Conservation (phyloP, 1,140 invertebrate species). For the Nephotettix cincticeps region DNA sequence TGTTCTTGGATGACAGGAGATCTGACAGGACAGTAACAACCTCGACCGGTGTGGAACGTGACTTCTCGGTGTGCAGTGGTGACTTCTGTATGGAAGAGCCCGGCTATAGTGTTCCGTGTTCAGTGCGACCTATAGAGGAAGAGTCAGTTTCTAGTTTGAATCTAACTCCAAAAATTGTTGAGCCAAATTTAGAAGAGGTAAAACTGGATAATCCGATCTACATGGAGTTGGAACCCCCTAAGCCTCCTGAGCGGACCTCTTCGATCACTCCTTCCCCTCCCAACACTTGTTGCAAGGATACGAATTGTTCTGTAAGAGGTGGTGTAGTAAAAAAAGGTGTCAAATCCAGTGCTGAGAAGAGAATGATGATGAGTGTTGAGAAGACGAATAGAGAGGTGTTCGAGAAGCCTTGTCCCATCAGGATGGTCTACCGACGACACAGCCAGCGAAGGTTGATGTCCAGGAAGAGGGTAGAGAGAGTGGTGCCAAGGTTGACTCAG, state of each 20-base stretch:
- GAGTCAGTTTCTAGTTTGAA: not conserved
- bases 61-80: not conserved
- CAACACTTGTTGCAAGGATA: too few relatives aligned
- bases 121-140: not conserved
- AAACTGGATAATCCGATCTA: conserved; percentile 26
- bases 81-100: not conserved
- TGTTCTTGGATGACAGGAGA: not conserved
- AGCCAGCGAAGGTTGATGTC: conserved; percentile 5
- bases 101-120: not conserved
- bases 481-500: conserved; percentile 30
- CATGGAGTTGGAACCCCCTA: conserved; percentile 24
- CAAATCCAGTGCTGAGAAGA: not conserved
- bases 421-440: conserved; percentile 19
- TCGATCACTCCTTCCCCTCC: too few relatives aligned
- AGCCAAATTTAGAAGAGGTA: not conserved
- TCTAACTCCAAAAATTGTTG: too few relatives aligned
- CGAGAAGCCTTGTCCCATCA: conserved; percentile 13
- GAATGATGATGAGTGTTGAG: not conserved
- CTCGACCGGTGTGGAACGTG: not conserved
- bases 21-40: not conserved
- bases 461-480: not conserved
- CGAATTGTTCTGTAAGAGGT: too few relatives aligned
- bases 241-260: not conserved
- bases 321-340: too few relatives aligned
- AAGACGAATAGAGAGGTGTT: conserved; percentile 17